Evolutionary conservation across 2,797 vertebrate genomes (phyloP), one percentile per base, ranked within the genome.

Genomic region (Epinephelus malabaricus): DNA sequence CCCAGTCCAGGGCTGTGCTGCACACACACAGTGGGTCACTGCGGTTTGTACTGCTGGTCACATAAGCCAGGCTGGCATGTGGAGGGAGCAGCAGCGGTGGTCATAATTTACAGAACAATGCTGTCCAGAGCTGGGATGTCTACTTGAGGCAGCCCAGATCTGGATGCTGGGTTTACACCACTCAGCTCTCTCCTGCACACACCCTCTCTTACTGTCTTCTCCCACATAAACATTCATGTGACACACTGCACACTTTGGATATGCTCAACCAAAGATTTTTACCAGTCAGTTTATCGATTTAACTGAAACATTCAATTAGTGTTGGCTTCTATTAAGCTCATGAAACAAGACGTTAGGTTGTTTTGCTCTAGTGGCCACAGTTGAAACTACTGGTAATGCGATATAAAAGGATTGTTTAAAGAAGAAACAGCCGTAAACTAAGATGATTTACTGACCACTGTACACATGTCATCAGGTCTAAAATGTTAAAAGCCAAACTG

Each of bases 11-110:
- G 51, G 40, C 60, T 73, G 69, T 46, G 71, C 55, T 54, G 21
- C 70, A 47, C 51, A 66, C 61, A 60, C 50, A 53, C 34, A 47
- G 60, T 72, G 73, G 87, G 77, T 84, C 73, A 25, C 55, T 46
- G 74, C 6, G 74, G 89, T 82, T 84, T 85, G 82, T 66, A 17
- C 71, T 69, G 75, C 73, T 78, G 78, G 78, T 83, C 86, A 78
- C 86, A 87, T 75, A 89, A 87, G 62, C 68, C 81, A 79, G 77
- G 61, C 82, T 84, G 83, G 83, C 86, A 86, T 89, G 86, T 73
- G 72, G 76, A 76, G 55, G 63, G 68, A 84, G 74, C 63, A 73
- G 50, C 69, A 77, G 82, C 27, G 9, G 75, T 70, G 77, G 63
- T 85, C 72, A 59, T 82, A 70, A 74, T 69, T 92, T 63, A 87